phyloP scores from a whole-genome alignment of 2,797 vertebrate genomes.

The Aulostomus chinensis region DNA sequence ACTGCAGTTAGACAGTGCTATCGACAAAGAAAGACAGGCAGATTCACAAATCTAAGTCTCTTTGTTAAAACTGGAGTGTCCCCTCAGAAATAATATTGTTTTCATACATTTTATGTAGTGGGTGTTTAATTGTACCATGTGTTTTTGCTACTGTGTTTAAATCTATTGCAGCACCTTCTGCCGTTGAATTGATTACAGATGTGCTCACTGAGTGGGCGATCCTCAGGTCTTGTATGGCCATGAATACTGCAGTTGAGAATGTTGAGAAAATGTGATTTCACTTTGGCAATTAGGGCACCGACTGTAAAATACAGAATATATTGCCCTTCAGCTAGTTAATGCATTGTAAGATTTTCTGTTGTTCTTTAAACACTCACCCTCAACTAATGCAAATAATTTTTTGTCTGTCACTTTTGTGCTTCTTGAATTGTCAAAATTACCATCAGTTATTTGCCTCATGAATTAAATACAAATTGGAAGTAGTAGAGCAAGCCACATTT shows the following conservation, averaged over 20 bases:
- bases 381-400: too few species aligned
- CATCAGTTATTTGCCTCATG: too few species aligned
- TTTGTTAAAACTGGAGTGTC: conserved; percentile 2
- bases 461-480: neutral
- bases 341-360: too few species aligned
- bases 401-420: too few species aligned
- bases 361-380: too few species aligned
- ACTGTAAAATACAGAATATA: neutral
- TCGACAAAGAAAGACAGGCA: conserved; percentile 12
- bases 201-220: too few species aligned
- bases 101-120: neutral
- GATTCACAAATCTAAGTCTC: conserved; percentile 11
- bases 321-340: too few species aligned
- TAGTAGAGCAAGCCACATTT: neutral
- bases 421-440: too few species aligned
- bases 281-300: neutral
- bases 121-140: too few species aligned
- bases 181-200: too few species aligned
- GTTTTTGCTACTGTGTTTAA: too few species aligned
- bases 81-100: neutral
- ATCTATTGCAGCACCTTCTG: too few species aligned
- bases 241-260: conserved; percentile 2
- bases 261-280: neutral
- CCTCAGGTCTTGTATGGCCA: neutral
- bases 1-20: conserved; percentile 18